These are phyloP conservation scores for Cryptoprocta ferox DNA, from an alignment of 2,797 vertebrate genomes.

Conservation along the genomic window DNA sequence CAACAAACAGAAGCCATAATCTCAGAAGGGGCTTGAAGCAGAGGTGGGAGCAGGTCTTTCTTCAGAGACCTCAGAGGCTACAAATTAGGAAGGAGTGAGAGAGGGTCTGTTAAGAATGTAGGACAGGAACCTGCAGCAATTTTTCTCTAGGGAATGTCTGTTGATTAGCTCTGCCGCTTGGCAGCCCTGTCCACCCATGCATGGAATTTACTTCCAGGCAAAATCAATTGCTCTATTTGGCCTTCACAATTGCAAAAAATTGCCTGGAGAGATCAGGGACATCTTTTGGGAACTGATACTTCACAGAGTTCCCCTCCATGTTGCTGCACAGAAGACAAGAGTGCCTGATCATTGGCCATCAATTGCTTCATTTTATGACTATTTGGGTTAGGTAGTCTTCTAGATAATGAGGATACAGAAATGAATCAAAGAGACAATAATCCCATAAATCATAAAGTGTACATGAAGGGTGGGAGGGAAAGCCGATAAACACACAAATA, in stretches of 20 bases:
- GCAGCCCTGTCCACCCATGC: neutral
- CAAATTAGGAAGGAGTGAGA: neutral
- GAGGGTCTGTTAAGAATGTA: neutral
- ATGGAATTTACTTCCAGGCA: conserved; percentile 17
- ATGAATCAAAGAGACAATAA: neutral
- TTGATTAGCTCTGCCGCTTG: neutral
- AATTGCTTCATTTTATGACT: neutral
- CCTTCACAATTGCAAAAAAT: neutral
- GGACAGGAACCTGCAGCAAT: neutral
- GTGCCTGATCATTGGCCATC: neutral
- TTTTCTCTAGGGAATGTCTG: neutral
- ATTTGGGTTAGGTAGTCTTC: neutral
- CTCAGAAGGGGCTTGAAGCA: neutral
- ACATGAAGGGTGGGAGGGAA: neutral
- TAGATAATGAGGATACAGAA: neutral
- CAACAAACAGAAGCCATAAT: neutral
- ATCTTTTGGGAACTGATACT: neutral
- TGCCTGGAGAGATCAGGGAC: neutral
- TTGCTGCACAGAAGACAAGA: neutral
- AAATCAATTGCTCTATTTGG: conserved; percentile 13
- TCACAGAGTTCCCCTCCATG: neutral
- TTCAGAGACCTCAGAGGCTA: neutral
- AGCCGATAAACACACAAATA: neutral
- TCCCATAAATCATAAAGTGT: neutral
- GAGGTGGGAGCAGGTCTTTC: neutral